Evolutionary conservation across 2,888 invertebrate species (phyloP).

Genomic region (Lordiphosa andalusiaca): DNA sequence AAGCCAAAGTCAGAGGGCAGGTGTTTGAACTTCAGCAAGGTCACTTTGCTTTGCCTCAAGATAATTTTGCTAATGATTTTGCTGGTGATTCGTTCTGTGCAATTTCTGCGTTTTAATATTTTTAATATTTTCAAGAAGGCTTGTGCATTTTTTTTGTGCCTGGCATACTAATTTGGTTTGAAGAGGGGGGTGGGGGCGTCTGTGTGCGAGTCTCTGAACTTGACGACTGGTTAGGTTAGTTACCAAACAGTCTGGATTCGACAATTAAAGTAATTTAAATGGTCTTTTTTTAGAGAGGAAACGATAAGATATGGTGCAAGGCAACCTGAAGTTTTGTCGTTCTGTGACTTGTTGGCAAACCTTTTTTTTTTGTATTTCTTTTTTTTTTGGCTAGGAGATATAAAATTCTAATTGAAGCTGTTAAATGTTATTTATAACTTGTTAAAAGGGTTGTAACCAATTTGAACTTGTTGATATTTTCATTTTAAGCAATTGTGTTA

Average conservation of each 20-base stretch:
- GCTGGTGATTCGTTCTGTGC: constrained; percentile 16
- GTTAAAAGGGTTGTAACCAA: too few species aligned
- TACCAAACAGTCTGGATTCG: constrained; percentile 4
- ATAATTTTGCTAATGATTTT: constrained; percentile 25
- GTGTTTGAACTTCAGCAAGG: constrained; percentile 66
- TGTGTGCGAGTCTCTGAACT: not conserved
- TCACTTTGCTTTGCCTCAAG: constrained; percentile 35
- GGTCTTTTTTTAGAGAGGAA: not conserved
- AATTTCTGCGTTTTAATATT: not conserved
- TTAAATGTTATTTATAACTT: too few species aligned
- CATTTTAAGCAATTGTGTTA: too few species aligned
- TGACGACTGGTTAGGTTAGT: not conserved
- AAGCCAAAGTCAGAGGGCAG: constrained; percentile 64
- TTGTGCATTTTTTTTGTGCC: constrained; percentile 20
- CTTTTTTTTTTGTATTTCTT: not conserved
- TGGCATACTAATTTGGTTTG: constrained; percentile 10
- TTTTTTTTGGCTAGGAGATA: not conserved
- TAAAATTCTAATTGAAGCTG: too few species aligned
- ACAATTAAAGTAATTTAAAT: constrained; percentile 17
- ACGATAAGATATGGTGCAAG: constrained; percentile 23
- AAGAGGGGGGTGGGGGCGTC: too few species aligned
- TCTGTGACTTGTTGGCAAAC: constrained; percentile 3
- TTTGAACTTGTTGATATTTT: too few species aligned
- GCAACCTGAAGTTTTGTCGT: not conserved
- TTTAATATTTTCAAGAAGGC: constrained; percentile 20